These are phyloP conservation scores for Engraulis encrasicolus DNA, from an alignment of 2,113 vertebrate genomes.

Conservation along the genomic window DNA sequence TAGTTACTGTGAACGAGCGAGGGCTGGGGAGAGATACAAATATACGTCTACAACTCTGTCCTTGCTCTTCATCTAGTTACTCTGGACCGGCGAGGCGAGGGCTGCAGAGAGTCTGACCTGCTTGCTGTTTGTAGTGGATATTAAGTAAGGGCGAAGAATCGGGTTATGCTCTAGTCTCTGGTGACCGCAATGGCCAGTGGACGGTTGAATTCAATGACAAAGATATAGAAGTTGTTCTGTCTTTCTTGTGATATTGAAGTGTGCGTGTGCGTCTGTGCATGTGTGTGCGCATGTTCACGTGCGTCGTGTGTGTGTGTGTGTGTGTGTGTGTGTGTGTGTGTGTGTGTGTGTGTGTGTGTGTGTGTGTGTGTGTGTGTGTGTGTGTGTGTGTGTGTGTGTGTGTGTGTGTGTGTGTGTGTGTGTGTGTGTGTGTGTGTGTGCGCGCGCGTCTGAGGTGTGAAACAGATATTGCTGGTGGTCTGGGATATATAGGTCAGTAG, in stretches of 20 bases:
- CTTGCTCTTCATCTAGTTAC: background rate
- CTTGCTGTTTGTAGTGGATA: background rate
- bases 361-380: conserved; percentile 11
- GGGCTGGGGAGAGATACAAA: no score
- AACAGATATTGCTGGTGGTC: no score
- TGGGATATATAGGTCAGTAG: conserved; percentile 15
- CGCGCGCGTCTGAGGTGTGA: background rate
- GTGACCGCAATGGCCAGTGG: background rate
- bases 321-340: background rate
- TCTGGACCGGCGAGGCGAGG: background rate
- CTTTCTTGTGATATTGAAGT: background rate
- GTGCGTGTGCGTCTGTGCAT: no score
- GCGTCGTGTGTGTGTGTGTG: no score
- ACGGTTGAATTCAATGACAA: background rate
- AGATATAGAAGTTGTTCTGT: background rate
- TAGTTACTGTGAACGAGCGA: background rate
- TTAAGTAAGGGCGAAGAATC: background rate
- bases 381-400: conserved; percentile 16
- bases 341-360: conserved; percentile 7
- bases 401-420: background rate
- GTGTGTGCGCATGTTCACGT: no score
- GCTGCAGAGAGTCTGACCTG: background rate
- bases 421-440: background rate
- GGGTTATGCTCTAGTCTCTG: background rate
- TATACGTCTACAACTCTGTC: background rate